These are phyloP conservation scores for Atrichornis clamosus DNA, from an alignment of 2,113 vertebrate species.

Conservation along the genomic window DNA sequence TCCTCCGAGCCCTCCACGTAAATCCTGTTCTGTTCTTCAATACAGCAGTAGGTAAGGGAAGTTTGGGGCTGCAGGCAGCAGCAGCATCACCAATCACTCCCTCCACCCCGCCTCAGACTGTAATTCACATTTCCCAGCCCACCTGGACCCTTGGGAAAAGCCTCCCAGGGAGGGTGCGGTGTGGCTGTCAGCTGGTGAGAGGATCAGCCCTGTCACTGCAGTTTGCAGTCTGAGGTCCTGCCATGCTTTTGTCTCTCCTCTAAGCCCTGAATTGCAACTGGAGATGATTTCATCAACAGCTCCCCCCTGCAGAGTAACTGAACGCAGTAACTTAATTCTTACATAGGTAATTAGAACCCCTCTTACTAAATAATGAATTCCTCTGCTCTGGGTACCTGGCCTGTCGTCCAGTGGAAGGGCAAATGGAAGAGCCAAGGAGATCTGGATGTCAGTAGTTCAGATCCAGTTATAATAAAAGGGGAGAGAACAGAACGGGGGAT, in stretches of 20 bases:
- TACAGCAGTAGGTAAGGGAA: background rate
- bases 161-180: background rate
- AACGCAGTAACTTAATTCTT: background rate
- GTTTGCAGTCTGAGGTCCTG: background rate
- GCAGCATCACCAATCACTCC: fast-evolving
- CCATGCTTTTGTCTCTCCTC: background rate
- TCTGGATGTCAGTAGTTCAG: background rate
- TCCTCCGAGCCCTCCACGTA: fast-evolving
- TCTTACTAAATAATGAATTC: constrained; percentile 54
- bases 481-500: background rate
- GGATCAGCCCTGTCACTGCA: background rate
- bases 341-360: constrained; percentile 20
- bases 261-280: background rate
- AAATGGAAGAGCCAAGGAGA: background rate
- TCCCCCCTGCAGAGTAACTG: background rate
- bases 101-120: background rate
- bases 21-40: fast-evolving
- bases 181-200: background rate
- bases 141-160: no score
- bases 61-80: background rate
- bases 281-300: background rate
- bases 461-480: background rate
- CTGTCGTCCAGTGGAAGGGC: background rate
- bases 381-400: background rate
- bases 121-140: background rate